Conservation (phyloP, 1,140 invertebrate species). For the Ostrea edulis region DNA sequence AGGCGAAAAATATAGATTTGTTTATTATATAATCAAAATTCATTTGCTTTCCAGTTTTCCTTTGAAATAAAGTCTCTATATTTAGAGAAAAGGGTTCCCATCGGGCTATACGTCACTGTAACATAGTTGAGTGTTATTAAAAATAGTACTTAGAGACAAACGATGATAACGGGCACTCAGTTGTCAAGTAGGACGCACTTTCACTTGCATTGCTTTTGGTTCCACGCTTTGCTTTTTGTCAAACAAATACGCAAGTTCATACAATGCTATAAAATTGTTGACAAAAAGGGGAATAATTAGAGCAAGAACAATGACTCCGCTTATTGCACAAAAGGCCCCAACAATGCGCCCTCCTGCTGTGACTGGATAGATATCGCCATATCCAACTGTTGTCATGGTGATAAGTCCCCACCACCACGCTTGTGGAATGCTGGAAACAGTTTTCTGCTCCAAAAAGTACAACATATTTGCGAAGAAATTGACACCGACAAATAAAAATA, state of each 20-base stretch:
- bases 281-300: constrained; percentile 94
- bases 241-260: constrained; percentile 30
- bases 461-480: constrained; percentile 63
- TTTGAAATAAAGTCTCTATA: too few relatives aligned
- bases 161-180: too few relatives aligned
- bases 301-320: constrained; percentile 92
- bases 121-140: too few relatives aligned
- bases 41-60: too few relatives aligned
- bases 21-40: too few relatives aligned
- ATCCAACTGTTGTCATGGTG: constrained; percentile 98
- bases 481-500: constrained; percentile 63
- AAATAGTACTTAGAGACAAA: too few relatives aligned
- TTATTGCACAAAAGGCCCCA: constrained; percentile 91
- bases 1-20: too few relatives aligned
- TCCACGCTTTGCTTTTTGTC: not conserved
- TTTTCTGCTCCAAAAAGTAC: constrained; percentile 63
- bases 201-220: constrained; percentile 5
- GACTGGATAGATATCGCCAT: constrained; percentile 82
- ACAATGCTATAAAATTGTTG: constrained; percentile 47
- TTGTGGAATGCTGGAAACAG: constrained; percentile 88
- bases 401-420: constrained; percentile 98
- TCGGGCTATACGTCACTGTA: too few relatives aligned
- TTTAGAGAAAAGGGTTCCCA: too few relatives aligned
- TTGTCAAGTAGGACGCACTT: not conserved
- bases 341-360: constrained; percentile 80